Base-by-base conservation (phyloP, 2,113 vertebrate genomes). In the Choloepus hoffmanni region DNA sequence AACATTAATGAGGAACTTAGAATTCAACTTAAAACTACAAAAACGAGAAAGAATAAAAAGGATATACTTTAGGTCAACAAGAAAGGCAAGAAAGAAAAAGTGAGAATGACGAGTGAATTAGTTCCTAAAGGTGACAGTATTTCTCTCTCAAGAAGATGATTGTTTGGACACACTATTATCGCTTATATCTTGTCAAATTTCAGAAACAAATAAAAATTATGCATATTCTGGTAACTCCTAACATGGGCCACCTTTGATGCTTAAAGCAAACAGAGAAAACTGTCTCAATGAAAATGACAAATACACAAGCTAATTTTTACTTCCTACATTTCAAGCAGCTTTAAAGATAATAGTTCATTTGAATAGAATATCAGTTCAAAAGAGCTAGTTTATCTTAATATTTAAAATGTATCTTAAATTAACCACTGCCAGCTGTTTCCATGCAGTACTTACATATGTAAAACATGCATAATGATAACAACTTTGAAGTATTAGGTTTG, bases 311-410 rank as follows among this genome's bases (percentile, higher is more conserved):
- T 96, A 97, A 95, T 88, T 91, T 96, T 82, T 94, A 84, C 85
- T 92, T 95, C 62, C 76, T 95, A 88, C 30, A 90, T 85, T 78
- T 96, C 30, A 96, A 95, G 89, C 33, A 95, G 81, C 60, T 65
- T 96, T 76, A 94, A 96, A 96, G 92, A 97, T 33, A 96, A 96
- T 36, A 95, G 48, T n/a, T 97, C 26, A 33, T 26, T 96, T 97
- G 96, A 98, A 97, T 73, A 89, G 83, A 98, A 95, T 86, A 97
- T 98, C 85, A 96, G 78, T 90, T 67, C 0, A 3, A 94, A 70
- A 94, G 91, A 26, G 40, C 73, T 96, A 95, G 98, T 97, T 97
- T 97, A 98, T 88, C 95, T 97, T 96, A 96, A 95, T 87, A 95
- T 92, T 97, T 65, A 97, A 90, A 95, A 97, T 89, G 40, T 43